Conservation (phyloP, 2,113 vertebrate species). For the Oceanites oceanicus region DNA sequence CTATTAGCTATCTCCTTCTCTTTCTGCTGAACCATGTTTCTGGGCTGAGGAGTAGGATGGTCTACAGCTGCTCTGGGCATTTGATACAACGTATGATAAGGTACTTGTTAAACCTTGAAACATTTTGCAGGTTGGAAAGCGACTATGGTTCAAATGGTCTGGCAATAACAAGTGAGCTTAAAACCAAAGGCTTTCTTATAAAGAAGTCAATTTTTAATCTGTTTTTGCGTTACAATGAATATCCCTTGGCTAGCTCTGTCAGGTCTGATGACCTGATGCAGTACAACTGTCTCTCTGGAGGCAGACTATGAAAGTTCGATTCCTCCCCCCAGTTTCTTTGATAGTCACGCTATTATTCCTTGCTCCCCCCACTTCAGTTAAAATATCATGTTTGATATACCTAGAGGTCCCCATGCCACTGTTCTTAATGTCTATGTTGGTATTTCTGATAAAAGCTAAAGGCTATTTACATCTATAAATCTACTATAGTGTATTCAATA, state of each 20-base stretch:
- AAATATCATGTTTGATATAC: background rate
- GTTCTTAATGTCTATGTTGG: background rate
- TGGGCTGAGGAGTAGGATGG: background rate
- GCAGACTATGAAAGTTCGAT: background rate
- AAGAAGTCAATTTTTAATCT: background rate
- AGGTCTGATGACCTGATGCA: background rate
- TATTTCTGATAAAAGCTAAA: slow-evolving; percentile 16
- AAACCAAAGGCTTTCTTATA: background rate
- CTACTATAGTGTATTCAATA: background rate
- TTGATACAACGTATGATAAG: background rate
- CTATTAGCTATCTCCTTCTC: background rate
- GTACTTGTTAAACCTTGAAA: background rate
- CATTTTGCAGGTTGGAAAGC: background rate
- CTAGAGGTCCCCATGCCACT: background rate
- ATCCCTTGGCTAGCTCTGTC: background rate
- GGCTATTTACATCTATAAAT: background rate
- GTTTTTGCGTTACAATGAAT: background rate
- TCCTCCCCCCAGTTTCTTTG: background rate
- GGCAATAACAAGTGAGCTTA: background rate
- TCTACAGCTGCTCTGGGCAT: background rate
- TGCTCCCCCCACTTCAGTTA: background rate
- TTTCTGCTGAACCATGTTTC: background rate
- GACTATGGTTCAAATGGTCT: background rate
- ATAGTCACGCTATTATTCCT: background rate
- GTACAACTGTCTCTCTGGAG: slow-evolving; percentile 4